Evolutionary conservation across 2,797 vertebrate genomes (phyloP).

Genomic region (Pangasius djambal): DNA sequence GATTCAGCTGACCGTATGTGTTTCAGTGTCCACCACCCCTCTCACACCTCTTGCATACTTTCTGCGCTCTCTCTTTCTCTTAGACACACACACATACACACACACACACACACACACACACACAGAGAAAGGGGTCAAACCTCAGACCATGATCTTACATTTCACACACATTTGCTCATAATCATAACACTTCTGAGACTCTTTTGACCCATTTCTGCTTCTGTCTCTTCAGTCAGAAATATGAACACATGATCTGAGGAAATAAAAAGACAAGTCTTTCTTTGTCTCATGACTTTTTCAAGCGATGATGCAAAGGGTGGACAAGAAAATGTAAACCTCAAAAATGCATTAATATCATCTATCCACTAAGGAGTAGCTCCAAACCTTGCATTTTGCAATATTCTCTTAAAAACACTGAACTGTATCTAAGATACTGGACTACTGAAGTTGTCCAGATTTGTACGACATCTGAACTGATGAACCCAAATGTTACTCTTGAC

Average conservation of each 20-base stretch:
- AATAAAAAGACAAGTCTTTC: conserved; percentile 17
- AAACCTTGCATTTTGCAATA: neutral
- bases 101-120: conserved; percentile 11
- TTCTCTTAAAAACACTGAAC: neutral
- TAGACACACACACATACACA: conserved; percentile 13
- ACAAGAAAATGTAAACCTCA: neutral
- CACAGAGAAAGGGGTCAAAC: neutral
- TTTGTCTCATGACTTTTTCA: neutral
- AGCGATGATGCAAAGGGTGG: neutral
- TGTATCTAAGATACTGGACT: neutral
- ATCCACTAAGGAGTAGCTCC: neutral
- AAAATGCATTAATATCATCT: neutral
- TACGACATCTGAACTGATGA: neutral
- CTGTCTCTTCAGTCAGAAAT: neutral
- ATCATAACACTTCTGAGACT: conserved; percentile 12
- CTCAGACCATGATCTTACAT: conserved; percentile 38
- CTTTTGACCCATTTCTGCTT: conserved; percentile 31
- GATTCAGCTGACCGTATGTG: conserved; percentile 18
- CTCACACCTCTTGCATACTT: neutral
- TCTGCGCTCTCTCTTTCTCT: neutral
- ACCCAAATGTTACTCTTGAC: neutral
- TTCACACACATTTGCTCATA: conserved; percentile 45
- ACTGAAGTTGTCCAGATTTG: neutral
- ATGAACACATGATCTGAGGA: conserved; percentile 14
- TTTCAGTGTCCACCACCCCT: conserved; percentile 1